Evolutionary conservation across 2,113 vertebrate genomes (phyloP).

Genomic region (Pangasianodon gigas): DNA sequence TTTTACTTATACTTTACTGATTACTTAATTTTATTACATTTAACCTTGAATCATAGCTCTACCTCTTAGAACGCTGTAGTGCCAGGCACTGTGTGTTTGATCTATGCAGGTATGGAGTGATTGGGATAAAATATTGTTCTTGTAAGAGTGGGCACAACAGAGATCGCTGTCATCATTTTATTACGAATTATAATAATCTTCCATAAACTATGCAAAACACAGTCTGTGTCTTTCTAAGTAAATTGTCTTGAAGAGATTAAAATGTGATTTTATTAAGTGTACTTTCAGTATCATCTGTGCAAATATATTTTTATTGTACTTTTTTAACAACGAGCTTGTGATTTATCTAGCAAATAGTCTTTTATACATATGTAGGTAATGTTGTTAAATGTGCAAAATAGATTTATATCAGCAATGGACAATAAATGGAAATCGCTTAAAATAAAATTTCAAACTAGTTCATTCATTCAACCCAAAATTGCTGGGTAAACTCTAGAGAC

Average conservation of each 20-base stretch:
- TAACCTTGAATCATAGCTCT: slow-evolving; percentile 80
- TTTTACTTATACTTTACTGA: neutral
- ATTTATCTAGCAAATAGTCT: slow-evolving; percentile 37
- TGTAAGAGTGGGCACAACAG: slow-evolving; percentile 57
- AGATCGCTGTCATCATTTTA: slow-evolving; percentile 58
- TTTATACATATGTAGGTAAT: neutral
- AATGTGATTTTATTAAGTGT: slow-evolving; percentile 54
- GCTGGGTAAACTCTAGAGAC: neutral
- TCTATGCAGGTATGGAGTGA: slow-evolving; percentile 66
- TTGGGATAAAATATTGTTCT: neutral
- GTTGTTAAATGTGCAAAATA: neutral
- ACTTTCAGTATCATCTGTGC: slow-evolving; percentile 46
- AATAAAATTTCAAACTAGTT: neutral
- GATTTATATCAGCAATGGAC: neutral
- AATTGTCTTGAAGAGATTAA: slow-evolving; percentile 47
- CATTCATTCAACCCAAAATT: neutral
- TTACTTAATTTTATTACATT: slow-evolving; percentile 36
- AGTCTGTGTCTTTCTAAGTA: slow-evolving; percentile 25
- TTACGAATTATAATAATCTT: neutral
- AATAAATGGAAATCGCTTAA: neutral
- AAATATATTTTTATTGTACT: slow-evolving; percentile 40
- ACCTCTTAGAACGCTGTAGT: slow-evolving; percentile 86
- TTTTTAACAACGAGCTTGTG: slow-evolving; percentile 39
- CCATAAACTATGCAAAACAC: slow-evolving; percentile 29
- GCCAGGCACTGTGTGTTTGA: slow-evolving; percentile 78